phyloP scores from a whole-genome alignment of 2,113 vertebrate genomes.

The Andinoacara biseriatus region DNA sequence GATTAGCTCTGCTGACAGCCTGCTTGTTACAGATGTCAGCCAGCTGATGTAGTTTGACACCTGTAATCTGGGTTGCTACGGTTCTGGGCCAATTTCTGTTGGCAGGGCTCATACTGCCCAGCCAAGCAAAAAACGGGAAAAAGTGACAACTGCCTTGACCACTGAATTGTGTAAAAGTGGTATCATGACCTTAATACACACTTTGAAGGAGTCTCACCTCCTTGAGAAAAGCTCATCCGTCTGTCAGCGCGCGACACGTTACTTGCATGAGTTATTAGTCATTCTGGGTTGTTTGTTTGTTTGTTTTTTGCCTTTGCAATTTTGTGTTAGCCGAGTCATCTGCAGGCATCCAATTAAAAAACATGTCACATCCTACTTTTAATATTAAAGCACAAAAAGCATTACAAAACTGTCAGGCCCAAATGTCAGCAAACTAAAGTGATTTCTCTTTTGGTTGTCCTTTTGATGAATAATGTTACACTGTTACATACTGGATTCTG shows the following conservation, averaged over 20 bases:
- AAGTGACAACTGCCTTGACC: slow-evolving; percentile 49
- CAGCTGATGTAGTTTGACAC: slow-evolving; percentile 65
- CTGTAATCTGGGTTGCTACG: slow-evolving; percentile 57
- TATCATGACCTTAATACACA: slow-evolving; percentile 46
- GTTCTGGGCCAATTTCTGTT: slow-evolving; percentile 52
- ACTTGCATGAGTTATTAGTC: background rate
- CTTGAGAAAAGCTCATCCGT: background rate
- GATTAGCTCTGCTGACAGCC: slow-evolving; percentile 51
- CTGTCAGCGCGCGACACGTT: slow-evolving; percentile 13
- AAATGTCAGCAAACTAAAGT: background rate
- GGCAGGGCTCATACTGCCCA: slow-evolving; percentile 49
- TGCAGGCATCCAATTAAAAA: background rate
- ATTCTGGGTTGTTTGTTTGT: too few species aligned
- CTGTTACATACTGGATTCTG: background rate
- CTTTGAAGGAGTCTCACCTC: slow-evolving; percentile 23
- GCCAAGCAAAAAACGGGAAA: slow-evolving; percentile 40
- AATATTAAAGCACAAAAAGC: background rate
- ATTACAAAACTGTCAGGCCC: background rate
- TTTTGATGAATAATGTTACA: background rate
- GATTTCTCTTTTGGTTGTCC: background rate
- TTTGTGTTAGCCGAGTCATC: background rate
- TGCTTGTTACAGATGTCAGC: slow-evolving; percentile 67
- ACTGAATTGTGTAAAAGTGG: slow-evolving; percentile 48
- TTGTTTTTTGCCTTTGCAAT: background rate
- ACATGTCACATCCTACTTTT: background rate